Evolutionary conservation across 2,888 invertebrate genomes (phyloP).

Genomic region (Melieria picta): DNA sequence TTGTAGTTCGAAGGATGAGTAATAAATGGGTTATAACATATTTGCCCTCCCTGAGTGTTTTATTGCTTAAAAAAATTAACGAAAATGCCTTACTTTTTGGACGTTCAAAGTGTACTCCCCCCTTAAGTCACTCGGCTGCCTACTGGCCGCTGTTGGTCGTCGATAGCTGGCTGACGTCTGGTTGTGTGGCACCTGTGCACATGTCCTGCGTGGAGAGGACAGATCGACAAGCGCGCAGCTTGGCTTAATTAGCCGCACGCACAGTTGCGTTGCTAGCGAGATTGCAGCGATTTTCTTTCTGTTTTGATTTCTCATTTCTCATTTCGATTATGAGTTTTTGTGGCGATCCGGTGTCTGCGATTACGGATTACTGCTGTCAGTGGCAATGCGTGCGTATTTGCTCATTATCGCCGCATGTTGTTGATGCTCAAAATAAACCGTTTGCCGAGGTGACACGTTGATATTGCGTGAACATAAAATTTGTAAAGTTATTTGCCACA

Average conservation of each 20-base stretch:
- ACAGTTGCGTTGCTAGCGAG: too few species aligned
- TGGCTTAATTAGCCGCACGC: too few species aligned
- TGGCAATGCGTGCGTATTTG: not conserved
- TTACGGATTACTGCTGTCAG: not conserved
- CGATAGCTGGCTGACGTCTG: not conserved
- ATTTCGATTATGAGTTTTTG: too few species aligned
- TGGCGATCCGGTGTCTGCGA: too few species aligned
- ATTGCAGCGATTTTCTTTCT: too few species aligned
- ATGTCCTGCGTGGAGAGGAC: not conserved
- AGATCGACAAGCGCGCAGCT: not conserved
- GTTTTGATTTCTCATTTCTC: too few species aligned
- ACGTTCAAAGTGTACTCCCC: too few species aligned
- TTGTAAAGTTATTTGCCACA: slow-evolving; percentile 25
- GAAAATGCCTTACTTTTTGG: too few species aligned
- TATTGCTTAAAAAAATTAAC: too few species aligned
- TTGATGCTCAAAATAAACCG: slow-evolving; percentile 59
- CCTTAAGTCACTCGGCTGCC: slow-evolving; percentile 26
- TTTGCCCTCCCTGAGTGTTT: too few species aligned
- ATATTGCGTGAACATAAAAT: slow-evolving; percentile 44
- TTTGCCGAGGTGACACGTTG: slow-evolving; percentile 48
- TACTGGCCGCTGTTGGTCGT: slow-evolving; percentile 16
- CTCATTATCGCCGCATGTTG: slow-evolving; percentile 31
- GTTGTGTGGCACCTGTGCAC: not conserved
- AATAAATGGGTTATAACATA: too few species aligned
- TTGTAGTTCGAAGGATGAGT: too few species aligned